Conservation (phyloP, 2,888 invertebrate species). For the Heterodera filipjevi region DNA sequence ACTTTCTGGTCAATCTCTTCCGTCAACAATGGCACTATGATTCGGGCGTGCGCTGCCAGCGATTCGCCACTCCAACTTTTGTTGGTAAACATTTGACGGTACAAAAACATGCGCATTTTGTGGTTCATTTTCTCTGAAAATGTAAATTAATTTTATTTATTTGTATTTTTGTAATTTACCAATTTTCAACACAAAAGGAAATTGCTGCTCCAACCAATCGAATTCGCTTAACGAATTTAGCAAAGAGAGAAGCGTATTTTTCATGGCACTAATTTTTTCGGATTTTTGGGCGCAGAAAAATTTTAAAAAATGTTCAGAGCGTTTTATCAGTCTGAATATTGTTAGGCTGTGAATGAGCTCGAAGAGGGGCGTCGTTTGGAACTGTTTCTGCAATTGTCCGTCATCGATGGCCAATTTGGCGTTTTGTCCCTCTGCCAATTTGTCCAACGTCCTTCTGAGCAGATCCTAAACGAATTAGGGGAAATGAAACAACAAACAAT, state of each 20-base stretch:
- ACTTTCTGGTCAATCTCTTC: neutral
- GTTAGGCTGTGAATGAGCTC: neutral
- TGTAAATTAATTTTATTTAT: neutral
- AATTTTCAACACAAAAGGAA: neutral
- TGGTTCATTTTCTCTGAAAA: neutral
- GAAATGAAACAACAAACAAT: neutral
- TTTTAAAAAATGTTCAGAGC: neutral
- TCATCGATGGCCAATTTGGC: neutral
- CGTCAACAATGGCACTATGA: neutral
- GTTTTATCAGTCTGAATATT: neutral
- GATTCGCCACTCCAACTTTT: slow-evolving; percentile 2
- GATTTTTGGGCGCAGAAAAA: neutral
- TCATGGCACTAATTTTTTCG: neutral
- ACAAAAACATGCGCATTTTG: neutral
- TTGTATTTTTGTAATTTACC: neutral
- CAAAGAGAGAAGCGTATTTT: neutral
- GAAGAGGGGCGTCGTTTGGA: neutral
- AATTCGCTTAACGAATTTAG: neutral
- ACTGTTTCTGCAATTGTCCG: neutral
- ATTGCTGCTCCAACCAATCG: neutral
- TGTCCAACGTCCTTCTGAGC: neutral
- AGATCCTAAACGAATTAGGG: neutral
- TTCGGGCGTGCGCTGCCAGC: neutral
- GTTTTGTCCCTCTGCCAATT: neutral
- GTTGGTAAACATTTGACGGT: neutral